Evolutionary conservation across 2,113 vertebrate genomes (phyloP).

Genomic region (Beaufortia kweichowensis): DNA sequence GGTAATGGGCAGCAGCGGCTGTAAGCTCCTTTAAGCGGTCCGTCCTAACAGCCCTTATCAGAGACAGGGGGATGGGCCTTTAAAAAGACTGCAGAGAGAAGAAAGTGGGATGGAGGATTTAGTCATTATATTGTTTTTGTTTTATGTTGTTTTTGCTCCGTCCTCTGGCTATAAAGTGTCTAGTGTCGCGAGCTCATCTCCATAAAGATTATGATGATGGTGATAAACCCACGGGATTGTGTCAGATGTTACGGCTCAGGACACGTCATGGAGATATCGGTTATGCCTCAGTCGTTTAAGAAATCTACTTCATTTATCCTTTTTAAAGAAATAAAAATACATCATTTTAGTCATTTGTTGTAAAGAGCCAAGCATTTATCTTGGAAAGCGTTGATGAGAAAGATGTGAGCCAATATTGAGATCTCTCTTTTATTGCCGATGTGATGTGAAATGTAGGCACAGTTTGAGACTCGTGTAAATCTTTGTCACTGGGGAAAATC

Average conservation of each 20-base stretch:
- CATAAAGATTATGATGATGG: slow-evolving; percentile 44
- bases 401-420: too few relatives aligned
- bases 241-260: neutral
- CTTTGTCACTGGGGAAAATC: too few relatives aligned
- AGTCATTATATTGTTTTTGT: slow-evolving; percentile 11
- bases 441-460: too few relatives aligned
- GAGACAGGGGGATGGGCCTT: neutral
- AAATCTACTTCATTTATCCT: neutral
- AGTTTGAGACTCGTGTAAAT: too few relatives aligned
- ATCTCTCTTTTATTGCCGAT: too few relatives aligned
- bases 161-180: neutral
- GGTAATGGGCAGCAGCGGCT: slow-evolving; percentile 44
- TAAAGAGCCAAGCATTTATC: neutral
- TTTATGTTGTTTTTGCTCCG: neutral
- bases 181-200: slow-evolving; percentile 33
- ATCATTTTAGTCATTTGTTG: neutral
- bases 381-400: neutral
- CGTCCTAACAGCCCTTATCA: slow-evolving; percentile 14
- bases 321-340: too few relatives aligned
- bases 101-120: slow-evolving; percentile 27
- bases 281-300: neutral
- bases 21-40: slow-evolving; percentile 55
- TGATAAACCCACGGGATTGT: neutral
- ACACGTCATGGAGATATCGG: neutral
- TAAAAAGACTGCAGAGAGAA: slow-evolving; percentile 11